These are phyloP conservation scores for Eristalis pertinax DNA, from an alignment of 2,888 invertebrate genomes.

Conservation along the genomic window DNA sequence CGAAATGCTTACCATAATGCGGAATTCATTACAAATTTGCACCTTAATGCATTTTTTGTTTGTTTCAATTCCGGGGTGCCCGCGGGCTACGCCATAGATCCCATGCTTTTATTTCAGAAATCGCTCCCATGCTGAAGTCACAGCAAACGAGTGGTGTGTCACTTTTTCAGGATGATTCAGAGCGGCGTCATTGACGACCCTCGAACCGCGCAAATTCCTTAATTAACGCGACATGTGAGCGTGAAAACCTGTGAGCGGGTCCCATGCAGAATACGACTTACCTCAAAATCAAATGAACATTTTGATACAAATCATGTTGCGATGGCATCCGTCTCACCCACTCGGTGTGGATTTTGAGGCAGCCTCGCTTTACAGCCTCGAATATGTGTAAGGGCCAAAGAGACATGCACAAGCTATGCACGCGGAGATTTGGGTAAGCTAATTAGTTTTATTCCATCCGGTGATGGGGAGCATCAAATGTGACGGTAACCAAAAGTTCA, in stretches of 20 bases:
- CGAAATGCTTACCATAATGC: background rate
- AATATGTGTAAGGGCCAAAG: background rate
- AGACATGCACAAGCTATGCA: background rate
- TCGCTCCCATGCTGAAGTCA: background rate
- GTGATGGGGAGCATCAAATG: background rate
- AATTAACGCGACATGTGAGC: background rate
- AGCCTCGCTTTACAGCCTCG: no score
- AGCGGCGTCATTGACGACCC: background rate
- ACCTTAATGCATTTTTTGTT: background rate
- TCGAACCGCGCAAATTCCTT: background rate
- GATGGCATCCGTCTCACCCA: background rate
- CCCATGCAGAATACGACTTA: background rate
- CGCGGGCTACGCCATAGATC: background rate
- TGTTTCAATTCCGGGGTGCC: background rate
- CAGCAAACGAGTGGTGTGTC: background rate
- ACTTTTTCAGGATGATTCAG: no score
- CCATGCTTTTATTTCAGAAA: background rate
- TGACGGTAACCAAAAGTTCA: background rate
- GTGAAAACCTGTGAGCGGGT: background rate
- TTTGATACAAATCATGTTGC: conserved; percentile 4
- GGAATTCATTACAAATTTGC: background rate
- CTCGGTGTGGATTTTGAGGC: background rate
- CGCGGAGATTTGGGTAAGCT: background rate
- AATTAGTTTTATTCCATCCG: conserved; percentile 34
- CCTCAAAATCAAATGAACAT: background rate